These are phyloP conservation scores for Mactra quadrangularis DNA, from an alignment of 1,140 invertebrate genomes.

Conservation along the genomic window DNA sequence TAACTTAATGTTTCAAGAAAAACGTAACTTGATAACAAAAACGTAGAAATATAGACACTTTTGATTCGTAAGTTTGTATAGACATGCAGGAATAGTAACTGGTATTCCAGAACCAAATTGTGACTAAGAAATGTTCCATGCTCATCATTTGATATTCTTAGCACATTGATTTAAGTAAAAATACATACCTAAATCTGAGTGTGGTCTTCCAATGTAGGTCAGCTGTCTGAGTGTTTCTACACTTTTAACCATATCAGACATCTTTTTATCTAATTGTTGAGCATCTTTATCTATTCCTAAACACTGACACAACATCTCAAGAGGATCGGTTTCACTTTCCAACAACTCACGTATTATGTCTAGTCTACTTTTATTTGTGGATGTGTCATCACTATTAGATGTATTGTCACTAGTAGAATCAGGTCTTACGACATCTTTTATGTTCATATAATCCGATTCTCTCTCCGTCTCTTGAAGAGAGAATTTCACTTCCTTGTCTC, in stretches of 20 bases:
- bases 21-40: too few species aligned
- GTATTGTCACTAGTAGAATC: not conserved
- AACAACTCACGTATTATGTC: slow-evolving; percentile 25
- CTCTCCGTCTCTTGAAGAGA: not conserved
- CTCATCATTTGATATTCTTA: too few species aligned
- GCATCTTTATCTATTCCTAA: slow-evolving; percentile 29
- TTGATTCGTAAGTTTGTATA: too few species aligned
- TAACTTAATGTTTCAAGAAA: too few species aligned
- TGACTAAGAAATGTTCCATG: too few species aligned
- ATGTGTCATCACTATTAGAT: not conserved
- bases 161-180: too few species aligned
- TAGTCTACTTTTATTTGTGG: slow-evolving; percentile 3
- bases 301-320: slow-evolving; percentile 43
- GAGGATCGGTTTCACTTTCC: slow-evolving; percentile 11
- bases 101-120: too few species aligned
- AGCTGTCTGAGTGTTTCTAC: slow-evolving; percentile 24
- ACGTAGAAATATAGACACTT: too few species aligned
- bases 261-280: slow-evolving; percentile 40
- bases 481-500: too few species aligned
- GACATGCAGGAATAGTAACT: too few species aligned
- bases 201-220: not conserved
- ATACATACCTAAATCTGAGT: not conserved
- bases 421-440: not conserved
- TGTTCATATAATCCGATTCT: slow-evolving; percentile 2
- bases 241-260: slow-evolving; percentile 32